phyloP scores from a whole-genome alignment of 2,888 invertebrate species.

The Embidobia sp. region DNA sequence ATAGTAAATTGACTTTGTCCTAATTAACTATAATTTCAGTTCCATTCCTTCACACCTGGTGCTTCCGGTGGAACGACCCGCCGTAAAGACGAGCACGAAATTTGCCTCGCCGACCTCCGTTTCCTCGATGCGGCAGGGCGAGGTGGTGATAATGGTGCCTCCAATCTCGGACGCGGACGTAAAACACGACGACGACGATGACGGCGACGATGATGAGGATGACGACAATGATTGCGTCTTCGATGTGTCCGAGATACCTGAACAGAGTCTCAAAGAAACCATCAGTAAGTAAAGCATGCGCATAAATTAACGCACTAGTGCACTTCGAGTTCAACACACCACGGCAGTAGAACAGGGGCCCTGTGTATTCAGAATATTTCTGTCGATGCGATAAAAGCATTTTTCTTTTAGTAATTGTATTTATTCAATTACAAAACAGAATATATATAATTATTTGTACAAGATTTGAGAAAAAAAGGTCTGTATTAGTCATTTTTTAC shows the following conservation, averaged over 20 bases:
- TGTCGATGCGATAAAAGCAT: too few relatives aligned
- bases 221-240: slow-evolving; percentile 61
- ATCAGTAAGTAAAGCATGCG: slow-evolving; percentile 65
- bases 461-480: too few relatives aligned
- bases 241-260: slow-evolving; percentile 65
- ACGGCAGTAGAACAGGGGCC: slow-evolving; percentile 45
- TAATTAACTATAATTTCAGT: slow-evolving; percentile 53
- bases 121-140: slow-evolving; percentile 78
- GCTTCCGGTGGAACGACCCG: slow-evolving; percentile 70
- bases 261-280: slow-evolving; percentile 68
- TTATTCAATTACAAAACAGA: too few relatives aligned
- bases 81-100: slow-evolving; percentile 58
- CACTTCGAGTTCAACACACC: too few relatives aligned
- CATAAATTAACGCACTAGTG: not conserved
- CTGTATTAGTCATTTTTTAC: too few relatives aligned
- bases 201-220: slow-evolving; percentile 15
- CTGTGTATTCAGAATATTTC: too few relatives aligned
- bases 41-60: slow-evolving; percentile 74
- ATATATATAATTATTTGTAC: too few relatives aligned
- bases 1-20: too few relatives aligned
- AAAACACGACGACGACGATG: slow-evolving; percentile 56
- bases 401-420: too few relatives aligned
- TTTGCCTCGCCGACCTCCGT: slow-evolving; percentile 62
- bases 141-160: slow-evolving; percentile 83
- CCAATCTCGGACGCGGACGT: slow-evolving; percentile 77